Base-by-base conservation (phyloP, 2,888 invertebrate species). In the Pristionchus mayeri region DNA sequence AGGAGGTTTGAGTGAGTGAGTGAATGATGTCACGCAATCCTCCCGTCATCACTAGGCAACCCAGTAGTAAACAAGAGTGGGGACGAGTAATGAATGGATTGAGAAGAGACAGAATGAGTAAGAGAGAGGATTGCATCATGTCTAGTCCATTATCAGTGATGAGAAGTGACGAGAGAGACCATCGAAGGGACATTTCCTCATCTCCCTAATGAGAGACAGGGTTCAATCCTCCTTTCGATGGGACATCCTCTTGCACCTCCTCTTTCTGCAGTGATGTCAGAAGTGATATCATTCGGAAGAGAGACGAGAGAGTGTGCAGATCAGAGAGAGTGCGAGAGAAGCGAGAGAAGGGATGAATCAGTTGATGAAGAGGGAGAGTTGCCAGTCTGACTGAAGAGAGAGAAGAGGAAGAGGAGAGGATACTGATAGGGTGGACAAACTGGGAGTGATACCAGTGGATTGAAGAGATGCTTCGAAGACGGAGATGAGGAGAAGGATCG, bases 41-140 rank as follows among this genome's bases (percentile, higher is more conserved):
- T 67, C 37, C 37, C 67, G 37, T 67, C 37, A 67, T 67, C n/a
- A n/a, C 37, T 67, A 67, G 67, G 67, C 67, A 67, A 67, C 67
- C 13, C 7, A 37, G n/a, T 60, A 24, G 60, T 9, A 2, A n/a
- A 60, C 30, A 54, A 54, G 21, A 1, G 54, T 24, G 1, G 24
- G 54, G 24, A 54, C 54, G 54, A 24, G n/a, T 9, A 44, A 44
- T 13, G 44, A 44, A 44, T 44, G 44, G 44, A 6, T 44, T 44
- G 44, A 34, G 63, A 37, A 37, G 37, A 7, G 21, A 60, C 34
- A 37, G 37, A 67, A 11, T 21, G 67, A 67, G 44, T 44, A 34
- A 37, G 67, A 37, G 18, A 4, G 37, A 34, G 37, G 30, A 30
- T 27, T 3, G 21, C n/a, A 63, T n/a, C 60, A 63, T 63, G 16